phyloP scores from a whole-genome alignment of 2,113 vertebrate species.

The Catharus fuscescens region DNA sequence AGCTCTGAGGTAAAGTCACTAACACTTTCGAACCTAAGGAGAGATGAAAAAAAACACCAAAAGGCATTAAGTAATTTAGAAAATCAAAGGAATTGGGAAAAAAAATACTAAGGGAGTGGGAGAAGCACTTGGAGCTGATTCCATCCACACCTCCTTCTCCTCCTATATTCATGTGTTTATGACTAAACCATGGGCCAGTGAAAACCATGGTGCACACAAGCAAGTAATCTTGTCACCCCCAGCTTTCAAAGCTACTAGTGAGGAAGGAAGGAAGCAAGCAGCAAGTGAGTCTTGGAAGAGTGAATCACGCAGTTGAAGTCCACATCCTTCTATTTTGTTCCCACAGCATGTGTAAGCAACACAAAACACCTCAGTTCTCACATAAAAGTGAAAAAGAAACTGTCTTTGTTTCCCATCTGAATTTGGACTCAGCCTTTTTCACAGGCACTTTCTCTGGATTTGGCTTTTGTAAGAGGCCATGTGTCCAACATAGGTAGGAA shows the following conservation, averaged over 20 bases:
- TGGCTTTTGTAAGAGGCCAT: background rate
- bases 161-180: background rate
- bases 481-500: background rate
- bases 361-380: background rate
- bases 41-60: background rate
- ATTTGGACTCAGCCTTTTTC: background rate
- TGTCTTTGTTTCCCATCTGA: background rate
- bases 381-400: background rate
- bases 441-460: background rate
- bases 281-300: background rate
- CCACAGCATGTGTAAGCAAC: background rate
- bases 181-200: background rate
- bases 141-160: background rate
- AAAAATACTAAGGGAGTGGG: background rate
- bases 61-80: background rate
- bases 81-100: background rate
- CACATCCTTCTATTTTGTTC: background rate
- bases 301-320: background rate
- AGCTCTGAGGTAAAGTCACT: constrained; percentile 84
- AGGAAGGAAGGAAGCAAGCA: background rate
- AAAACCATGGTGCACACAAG: background rate
- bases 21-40: constrained; percentile 86
- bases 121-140: background rate
- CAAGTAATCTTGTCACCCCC: background rate
- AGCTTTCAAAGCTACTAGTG: background rate